Base-by-base conservation (phyloP, 30 jellyfish, hydroid and myxozoan species). In the Clytia hemisphaerica region DNA sequence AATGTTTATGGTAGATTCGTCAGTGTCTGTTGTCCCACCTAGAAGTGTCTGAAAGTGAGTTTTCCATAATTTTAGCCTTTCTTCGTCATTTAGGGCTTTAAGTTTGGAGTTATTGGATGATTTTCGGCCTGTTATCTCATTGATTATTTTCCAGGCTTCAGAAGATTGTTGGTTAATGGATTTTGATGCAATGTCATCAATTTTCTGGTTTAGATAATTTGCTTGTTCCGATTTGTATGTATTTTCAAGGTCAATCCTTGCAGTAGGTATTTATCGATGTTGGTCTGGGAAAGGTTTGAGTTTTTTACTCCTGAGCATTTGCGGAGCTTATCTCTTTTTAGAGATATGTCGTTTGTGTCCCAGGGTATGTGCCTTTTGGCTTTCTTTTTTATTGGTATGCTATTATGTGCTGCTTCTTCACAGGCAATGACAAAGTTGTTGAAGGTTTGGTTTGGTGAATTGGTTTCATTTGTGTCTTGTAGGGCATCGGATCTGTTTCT, bases 61-160 rank as follows among this genome's bases (percentile, higher is more conserved):
- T 30, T 48, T 48, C 77, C 77, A 70, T 15, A 6, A 4, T 15
- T 47, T 16, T 6, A 70, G 6, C 3, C 82, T 9, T 49, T 70
- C 82, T 21, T 16, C 35, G 29, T 70, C 58, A 35, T 22, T 70
- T 2, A 6, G 10, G 4, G 82, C 82, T 70, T 70, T 70, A 5
- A 70, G 60, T 30, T 70, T 70, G 32, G 82, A 37, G 15, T 48
- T 61, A 19, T 24, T 36, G 12, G 33, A 3, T 4, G 57, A 37
- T 46, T 75, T 75, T 6, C 88, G 19, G 18, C 83, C 88, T 2
- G 29, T 18, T 26, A 75, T 61, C 26, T 59, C 83, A 28, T 75
- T 61, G 58, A 62, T 61, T 2, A 35, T 29, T 40, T 61, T 40
- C 77, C 77, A 50, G 12, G 75, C 75, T 22, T 36, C 28, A 3